A percentile compares a stretch with the other conserved stretches of the same genome.
These are phyloP conservation scores for Simalia tracyae DNA, from an alignment of 2,797 vertebrate genomes.

Conservation along the genomic window DNA sequence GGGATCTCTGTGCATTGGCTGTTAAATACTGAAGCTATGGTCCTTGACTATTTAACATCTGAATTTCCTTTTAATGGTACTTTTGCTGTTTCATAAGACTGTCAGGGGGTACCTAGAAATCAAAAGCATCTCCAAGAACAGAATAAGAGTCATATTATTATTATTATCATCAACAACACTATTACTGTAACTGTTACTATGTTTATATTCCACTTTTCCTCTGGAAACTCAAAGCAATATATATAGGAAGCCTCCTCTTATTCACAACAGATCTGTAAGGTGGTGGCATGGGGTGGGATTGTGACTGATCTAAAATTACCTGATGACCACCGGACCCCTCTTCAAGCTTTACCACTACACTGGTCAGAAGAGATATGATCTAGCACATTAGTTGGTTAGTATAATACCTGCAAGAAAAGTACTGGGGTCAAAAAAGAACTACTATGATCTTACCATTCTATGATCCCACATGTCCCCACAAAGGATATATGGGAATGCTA, in stretches of 20 bases:
- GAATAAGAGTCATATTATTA: not conserved
- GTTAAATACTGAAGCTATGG: not conserved
- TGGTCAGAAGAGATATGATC: not conserved
- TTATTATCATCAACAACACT: not conserved
- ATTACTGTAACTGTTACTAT: not conserved
- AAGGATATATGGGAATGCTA: not conserved
- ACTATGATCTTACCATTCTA: not conserved
- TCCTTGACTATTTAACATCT: constrained; percentile 55
- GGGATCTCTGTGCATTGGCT: constrained; percentile 46
- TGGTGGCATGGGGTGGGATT: not conserved
- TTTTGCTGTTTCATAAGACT: not conserved
- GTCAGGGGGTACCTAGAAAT: not conserved
- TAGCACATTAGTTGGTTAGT: not conserved
- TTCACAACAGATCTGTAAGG: not conserved
- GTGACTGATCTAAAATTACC: not conserved
- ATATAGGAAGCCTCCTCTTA: not conserved
- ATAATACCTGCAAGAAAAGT: not conserved
- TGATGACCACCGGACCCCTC: too few relatives aligned
- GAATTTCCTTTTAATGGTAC: constrained; percentile 24
- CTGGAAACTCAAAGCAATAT: not conserved
- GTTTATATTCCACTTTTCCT: not conserved
- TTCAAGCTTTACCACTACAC: too few relatives aligned
- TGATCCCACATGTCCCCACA: not conserved
- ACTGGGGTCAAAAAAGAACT: not conserved
- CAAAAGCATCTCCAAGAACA: constrained; percentile 24